phyloP scores from a whole-genome alignment of 2,113 vertebrate species.

The Heterochromis multidens region DNA sequence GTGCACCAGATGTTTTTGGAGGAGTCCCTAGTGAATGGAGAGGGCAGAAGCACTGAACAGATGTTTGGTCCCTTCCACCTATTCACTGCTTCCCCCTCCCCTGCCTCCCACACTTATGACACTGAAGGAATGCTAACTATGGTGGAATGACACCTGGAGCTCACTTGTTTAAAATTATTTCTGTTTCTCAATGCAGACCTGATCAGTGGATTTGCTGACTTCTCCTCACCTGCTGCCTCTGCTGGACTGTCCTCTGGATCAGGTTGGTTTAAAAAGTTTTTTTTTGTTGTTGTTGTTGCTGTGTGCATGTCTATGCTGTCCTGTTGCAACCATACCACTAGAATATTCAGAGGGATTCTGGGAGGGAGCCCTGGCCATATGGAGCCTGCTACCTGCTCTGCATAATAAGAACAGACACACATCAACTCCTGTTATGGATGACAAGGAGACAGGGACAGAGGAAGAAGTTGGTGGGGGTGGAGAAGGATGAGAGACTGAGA shows the following conservation, averaged over 20 bases:
- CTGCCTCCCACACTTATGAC: constrained; percentile 70
- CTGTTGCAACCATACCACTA: constrained; percentile 73
- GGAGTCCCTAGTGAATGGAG: constrained; percentile 83
- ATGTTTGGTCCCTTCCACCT: constrained; percentile 82
- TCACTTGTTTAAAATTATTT: constrained; percentile 37
- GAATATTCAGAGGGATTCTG: constrained; percentile 83
- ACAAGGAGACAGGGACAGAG: constrained; percentile 73
- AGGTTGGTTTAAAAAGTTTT: constrained; percentile 74
- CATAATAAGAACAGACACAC: constrained; percentile 87
- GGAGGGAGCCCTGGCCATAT: constrained; percentile 80
- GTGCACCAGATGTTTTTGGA: constrained; percentile 90
- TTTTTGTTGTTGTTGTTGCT: background rate
- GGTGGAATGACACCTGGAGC: constrained; percentile 56
- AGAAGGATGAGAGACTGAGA: constrained; percentile 19
- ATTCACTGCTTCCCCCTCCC: constrained; percentile 80
- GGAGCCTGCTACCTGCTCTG: constrained; percentile 85
- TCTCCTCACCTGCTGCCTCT: constrained; percentile 83
- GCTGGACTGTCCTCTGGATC: constrained; percentile 76
- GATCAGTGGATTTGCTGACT: constrained; percentile 92
- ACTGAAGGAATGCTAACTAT: constrained; percentile 68
- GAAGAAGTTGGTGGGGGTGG: constrained; percentile 50
- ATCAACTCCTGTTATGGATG: constrained; percentile 84
- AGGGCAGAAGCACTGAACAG: constrained; percentile 84
- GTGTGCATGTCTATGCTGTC: constrained; percentile 51
- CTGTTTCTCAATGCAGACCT: constrained; percentile 74